phyloP scores from a whole-genome alignment of 1,140 invertebrate species.

The Goniozus legneri region DNA sequence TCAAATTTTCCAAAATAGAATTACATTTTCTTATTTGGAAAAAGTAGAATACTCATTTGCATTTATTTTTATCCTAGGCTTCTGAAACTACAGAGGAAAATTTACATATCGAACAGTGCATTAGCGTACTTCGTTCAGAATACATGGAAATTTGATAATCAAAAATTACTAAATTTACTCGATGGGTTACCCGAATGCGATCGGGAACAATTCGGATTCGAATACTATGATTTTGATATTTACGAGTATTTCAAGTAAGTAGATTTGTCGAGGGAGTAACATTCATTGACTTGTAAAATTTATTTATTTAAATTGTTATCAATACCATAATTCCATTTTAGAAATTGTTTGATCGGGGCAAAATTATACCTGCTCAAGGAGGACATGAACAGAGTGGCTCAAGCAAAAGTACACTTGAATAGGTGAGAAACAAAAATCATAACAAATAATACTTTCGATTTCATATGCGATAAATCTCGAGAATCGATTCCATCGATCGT shows the following conservation, averaged over 20 bases:
- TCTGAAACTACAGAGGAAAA: slow-evolving; percentile 73
- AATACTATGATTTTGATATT: slow-evolving; percentile 31
- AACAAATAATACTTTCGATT: too few species aligned
- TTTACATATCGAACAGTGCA: slow-evolving; percentile 72
- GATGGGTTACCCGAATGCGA: slow-evolving; percentile 62
- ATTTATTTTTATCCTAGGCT: slow-evolving; percentile 56
- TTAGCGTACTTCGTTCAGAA: slow-evolving; percentile 76
- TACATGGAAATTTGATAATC: slow-evolving; percentile 78
- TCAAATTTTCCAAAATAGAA: not conserved
- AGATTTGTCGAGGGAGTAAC: too few species aligned
- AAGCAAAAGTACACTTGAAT: slow-evolving; percentile 46
- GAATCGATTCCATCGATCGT: not conserved
- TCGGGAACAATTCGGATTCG: slow-evolving; percentile 62
- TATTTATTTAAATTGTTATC: slow-evolving; percentile 38
- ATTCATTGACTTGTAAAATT: too few species aligned
- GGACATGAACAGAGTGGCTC: slow-evolving; percentile 50
- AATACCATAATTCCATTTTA: slow-evolving; percentile 45
- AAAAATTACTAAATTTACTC: slow-evolving; percentile 66
- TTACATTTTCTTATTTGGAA: not conserved
- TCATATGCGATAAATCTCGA: too few species aligned
- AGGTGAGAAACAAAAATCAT: too few species aligned
- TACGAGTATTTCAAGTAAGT: slow-evolving; percentile 40
- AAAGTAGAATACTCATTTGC: not conserved
- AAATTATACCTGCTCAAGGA: slow-evolving; percentile 61
- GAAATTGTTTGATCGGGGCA: slow-evolving; percentile 54